Percentiles rank a stretch among this genome's conserved stretches.
phyloP scores from a whole-genome alignment of 2,797 vertebrate genomes.

The Lutjanus campechanus region DNA sequence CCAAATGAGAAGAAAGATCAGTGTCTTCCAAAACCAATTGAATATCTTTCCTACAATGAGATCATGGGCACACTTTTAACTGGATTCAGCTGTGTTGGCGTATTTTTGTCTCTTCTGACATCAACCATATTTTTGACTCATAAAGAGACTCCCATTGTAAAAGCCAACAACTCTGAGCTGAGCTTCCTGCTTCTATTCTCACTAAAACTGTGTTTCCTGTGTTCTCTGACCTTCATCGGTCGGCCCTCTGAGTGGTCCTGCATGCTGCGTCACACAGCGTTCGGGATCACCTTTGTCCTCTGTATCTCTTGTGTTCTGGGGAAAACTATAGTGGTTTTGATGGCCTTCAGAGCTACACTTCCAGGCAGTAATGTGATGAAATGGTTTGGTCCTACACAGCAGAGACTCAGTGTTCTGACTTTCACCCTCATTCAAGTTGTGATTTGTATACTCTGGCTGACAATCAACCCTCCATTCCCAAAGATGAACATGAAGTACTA shows the following conservation, averaged over 20 bases:
- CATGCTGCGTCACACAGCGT: conserved; percentile 77
- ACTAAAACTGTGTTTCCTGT: conserved; percentile 77
- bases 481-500: conserved; percentile 66
- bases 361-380: conserved; percentile 73
- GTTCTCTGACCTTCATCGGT: conserved; percentile 77
- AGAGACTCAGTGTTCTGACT: conserved; percentile 18
- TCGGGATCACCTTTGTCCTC: conserved; percentile 81
- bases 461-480: conserved; percentile 59
- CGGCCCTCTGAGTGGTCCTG: conserved; percentile 80
- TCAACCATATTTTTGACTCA: conserved; percentile 67
- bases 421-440: conserved; percentile 58
- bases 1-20: conserved; percentile 73
- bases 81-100: conserved; percentile 69
- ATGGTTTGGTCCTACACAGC: conserved; percentile 74
- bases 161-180: conserved; percentile 77
- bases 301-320: conserved; percentile 80
- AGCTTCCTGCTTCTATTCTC: conserved; percentile 81
- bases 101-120: conserved; percentile 70
- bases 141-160: conserved; percentile 77
- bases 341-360: conserved; percentile 77
- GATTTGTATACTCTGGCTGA: conserved; percentile 73
- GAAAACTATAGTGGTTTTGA: conserved; percentile 80
- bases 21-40: conserved; percentile 77
- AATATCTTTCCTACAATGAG: conserved; percentile 80
- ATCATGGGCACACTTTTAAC: conserved; percentile 78